Base-by-base conservation (phyloP, 2,888 invertebrate genomes). In the Nebria salina region DNA sequence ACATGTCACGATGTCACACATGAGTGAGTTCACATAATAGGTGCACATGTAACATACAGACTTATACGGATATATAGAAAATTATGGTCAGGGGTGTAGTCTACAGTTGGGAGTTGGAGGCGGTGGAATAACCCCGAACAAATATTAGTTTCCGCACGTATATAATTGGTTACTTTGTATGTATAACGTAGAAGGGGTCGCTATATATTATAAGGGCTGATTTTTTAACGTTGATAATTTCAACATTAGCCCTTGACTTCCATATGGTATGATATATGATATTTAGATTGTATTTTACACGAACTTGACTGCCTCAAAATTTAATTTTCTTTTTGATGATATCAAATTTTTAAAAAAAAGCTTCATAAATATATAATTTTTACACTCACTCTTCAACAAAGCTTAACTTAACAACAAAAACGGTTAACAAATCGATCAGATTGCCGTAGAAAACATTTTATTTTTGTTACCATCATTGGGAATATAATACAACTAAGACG, bases 1-100 rank as follows among this genome's bases (percentile, higher is more conserved):
- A n/a, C 76, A 76, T 68, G 68, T 68, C 42, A 41, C 42, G 15
- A 68, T 76, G 76, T 76, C 42, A 76, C 76, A 68, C 76, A 41
- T 76, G 76, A 76, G 68, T 65, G 66, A 15, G 25, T 34, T 68
- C 8, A 41, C 5, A 76, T 68, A 76, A 76, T 76, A 42, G 76
- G 26, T 26, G 34, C 65, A 26, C 65, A 13, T 75, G 75, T 25
- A 66, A 42, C 42, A 68, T 20, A 75, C 70, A 70, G 4, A 26
- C 9, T 25, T 70, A 26, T 34, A 70, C 66, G 70, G 25, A 70
- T 70, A 25, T 20, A 70, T 26, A 70, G 26, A 70, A 26, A 54
- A 13, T 54, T 70, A 25, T 25, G 20, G 25, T 15, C 66, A 70
- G 70, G 70, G 70, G 25, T 20, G 25, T 11, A 15, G 25, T 2